Percentiles rank a stretch among this genome's conserved stretches.
Evolutionary conservation across 2,797 vertebrate genomes (phyloP).

Genomic region (Sus cebifrons): DNA sequence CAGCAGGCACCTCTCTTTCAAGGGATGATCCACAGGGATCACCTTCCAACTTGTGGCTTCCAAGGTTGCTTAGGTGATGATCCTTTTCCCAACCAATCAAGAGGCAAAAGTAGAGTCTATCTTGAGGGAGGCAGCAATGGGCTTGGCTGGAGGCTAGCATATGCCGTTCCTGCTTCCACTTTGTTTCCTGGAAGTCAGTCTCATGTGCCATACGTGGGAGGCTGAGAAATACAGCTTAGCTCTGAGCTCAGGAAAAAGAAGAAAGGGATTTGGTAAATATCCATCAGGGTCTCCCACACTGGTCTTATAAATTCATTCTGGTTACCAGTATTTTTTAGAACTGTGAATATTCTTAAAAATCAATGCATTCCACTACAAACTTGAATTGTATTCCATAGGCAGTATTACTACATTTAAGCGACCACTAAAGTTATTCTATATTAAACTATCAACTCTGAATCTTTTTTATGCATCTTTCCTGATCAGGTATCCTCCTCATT

Average conservation of each 20-base stretch:
- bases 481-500: background rate
- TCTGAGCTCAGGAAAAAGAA: background rate
- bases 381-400: background rate
- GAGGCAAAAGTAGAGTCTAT: background rate
- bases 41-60: background rate
- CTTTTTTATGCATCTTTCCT: background rate
- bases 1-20: background rate
- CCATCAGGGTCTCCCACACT: background rate
- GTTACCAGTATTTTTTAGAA: background rate
- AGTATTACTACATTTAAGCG: background rate
- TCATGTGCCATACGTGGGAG: background rate
- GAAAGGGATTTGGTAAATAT: background rate
- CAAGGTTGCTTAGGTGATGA: background rate
- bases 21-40: background rate
- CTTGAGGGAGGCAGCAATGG: background rate
- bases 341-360: background rate
- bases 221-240: background rate
- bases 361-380: background rate
- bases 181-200: background rate
- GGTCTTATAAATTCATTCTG: slow-evolving; percentile 31
- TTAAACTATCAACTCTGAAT: background rate
- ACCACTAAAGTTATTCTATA: background rate
- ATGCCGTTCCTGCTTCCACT: accelerated
- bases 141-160: background rate
- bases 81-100: background rate